Base-by-base conservation (phyloP, 1,140 invertebrate species). In the Augochlora pura region DNA sequence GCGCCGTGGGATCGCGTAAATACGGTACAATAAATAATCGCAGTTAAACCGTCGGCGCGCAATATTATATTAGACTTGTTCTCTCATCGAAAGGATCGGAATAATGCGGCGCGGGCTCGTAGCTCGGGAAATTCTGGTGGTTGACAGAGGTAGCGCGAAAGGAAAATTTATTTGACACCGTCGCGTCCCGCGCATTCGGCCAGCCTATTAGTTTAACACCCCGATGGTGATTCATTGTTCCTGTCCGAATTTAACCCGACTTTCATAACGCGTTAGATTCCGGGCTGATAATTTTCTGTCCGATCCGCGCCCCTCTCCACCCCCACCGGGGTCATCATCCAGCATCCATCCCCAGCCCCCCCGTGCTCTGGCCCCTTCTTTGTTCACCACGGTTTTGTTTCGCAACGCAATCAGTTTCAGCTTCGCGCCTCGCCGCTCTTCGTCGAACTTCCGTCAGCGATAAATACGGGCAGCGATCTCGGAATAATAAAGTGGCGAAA, bases 401-500 rank as follows among this genome's bases (percentile, higher is more conserved):
- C 63, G 70, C 70, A 38, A 23, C 39, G 60, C 63, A 66, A 79
- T 79, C 77, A 65, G 69, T 79, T 79, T 66, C 62, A 74, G 39
- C 69, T 66, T 74, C 38, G 77, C 70, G 69, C 60, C 69, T 73
- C 77, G 77, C 23, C 52, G 60, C 59, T 18, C 12, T 18, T 18
- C 70, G 70, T 60, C 52, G 49, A 74, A 79, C 70, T 79, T 79
- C 71, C 71, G 38, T 60, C 63, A 12, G 8, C 16, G 77, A 74
- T 79, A 74, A 67, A 79, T 66, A 57, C 70, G 25, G 42, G 25
- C 27, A 46, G n/a, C 70, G 77, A 79, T 73, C 77, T 18, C n/a
- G 71, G 27, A 54, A 79, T 79, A 79, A 79, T 79, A 67, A 79
- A 79, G 54, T 39, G 64, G 39, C 63, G 39, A 60, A 77, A 64